Base-by-base conservation (phyloP, 2,113 vertebrate species). In the Plectropomus leopardus region DNA sequence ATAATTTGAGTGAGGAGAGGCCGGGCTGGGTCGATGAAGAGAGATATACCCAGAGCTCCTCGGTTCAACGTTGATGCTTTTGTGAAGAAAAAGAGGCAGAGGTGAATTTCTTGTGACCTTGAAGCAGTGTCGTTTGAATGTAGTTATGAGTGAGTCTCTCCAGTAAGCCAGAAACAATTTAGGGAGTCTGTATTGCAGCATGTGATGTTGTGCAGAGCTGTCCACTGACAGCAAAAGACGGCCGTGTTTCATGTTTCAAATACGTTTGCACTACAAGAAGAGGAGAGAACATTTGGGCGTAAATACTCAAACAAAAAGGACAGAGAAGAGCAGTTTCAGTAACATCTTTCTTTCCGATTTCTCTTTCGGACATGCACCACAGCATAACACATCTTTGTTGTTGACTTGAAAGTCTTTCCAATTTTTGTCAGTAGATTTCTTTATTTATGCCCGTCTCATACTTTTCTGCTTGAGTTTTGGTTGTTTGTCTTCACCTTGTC, bases 1-100 rank as follows among this genome's bases (percentile, higher is more conserved):
- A 86, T 80, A 68, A 83, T 85, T 69, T 72, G 75, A 75, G 72
- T 19, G 81, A 78, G 63, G 48, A 75, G 50, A 72, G 76, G 81
- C 61, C 30, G 9, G 54, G 34, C 45, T 16, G 57, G 71, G 60
- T 54, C 67, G 58, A 83, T 76, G 58, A 45, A 36, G 13, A 81
- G 60, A 68, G 60, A 72, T 53, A 1, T 26, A 83, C 54, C 51
- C 44, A 63, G 23, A 55, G 54, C 48, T 42, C 14, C 53, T n/a
- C 1, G 16, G 16, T 45, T 71, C 15, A 63, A 42, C 30, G 14
- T 57, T 51, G 47, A 26, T 61, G 74, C 47, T 51, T 63, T 32
- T 48, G 47, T 26, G 40, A 34, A 23, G 48, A 34, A 48, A 59
- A 72, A 45, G 42, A 57, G 19, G 28, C 45, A 42, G 58, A 64